Percentiles rank a stretch among this genome's conserved stretches.
Conservation (phyloP, 1,140 invertebrate genomes). For the Zophobas morio region DNA sequence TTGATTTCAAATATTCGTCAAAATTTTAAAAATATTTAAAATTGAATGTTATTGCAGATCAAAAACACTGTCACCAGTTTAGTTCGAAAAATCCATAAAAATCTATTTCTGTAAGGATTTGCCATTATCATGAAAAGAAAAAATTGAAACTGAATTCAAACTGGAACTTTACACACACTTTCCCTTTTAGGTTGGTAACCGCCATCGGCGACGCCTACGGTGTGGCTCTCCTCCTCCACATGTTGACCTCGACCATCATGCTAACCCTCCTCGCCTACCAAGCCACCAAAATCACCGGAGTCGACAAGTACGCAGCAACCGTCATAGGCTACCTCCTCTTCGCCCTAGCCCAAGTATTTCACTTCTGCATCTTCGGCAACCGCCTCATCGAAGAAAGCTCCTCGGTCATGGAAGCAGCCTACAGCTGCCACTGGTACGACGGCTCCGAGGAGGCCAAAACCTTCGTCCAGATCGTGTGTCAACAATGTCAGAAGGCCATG, state of each 20-base stretch:
- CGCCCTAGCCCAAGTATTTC: constrained; percentile 85
- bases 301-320: constrained; percentile 82
- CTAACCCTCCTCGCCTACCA: constrained; percentile 87
- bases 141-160: no score
- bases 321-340: constrained; percentile 85
- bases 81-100: no score
- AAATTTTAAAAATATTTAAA: no score
- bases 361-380: constrained; percentile 89
- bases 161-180: no score
- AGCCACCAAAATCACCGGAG: constrained; percentile 84
- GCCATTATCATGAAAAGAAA: no score
- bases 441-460: constrained; percentile 90
- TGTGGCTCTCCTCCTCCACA: constrained; percentile 83
- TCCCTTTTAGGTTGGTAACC: constrained; percentile 76
- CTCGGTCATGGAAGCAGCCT: constrained; percentile 90
- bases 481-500: constrained; percentile 90
- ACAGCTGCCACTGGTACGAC: constrained; percentile 90
- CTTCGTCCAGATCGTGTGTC: constrained; percentile 91
- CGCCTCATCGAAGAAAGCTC: constrained; percentile 90
- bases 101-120: no score
- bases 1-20: no score
- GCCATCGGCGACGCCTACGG: constrained; percentile 87
- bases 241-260: constrained; percentile 87
- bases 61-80: no score
- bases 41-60: no score